Conservation (phyloP, 2,888 invertebrate species). For the Sminthurinus aureus region DNA sequence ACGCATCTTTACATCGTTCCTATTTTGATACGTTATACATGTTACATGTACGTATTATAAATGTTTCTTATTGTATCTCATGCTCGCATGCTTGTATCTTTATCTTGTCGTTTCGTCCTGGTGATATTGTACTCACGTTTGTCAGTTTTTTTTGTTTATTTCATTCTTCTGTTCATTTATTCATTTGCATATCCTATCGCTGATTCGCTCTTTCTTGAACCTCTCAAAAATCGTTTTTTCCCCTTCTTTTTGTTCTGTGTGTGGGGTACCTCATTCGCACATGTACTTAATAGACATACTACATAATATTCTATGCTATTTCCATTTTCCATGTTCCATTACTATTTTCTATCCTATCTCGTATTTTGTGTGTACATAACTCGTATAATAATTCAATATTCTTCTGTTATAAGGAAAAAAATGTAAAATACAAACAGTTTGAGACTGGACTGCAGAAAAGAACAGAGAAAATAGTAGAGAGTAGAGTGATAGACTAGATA, state of each 20-base stretch:
- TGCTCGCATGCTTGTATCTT: neutral
- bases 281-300: neutral
- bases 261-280: neutral
- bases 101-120: neutral
- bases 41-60: no score
- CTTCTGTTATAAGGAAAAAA: no score
- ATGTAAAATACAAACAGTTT: no score
- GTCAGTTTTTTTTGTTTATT: neutral
- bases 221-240: neutral
- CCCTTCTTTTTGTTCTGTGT: neutral
- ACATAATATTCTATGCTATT: neutral
- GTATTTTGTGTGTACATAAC: no score
- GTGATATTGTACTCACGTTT: neutral
- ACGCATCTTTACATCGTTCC: no score
- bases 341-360: no score
- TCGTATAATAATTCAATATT: no score
- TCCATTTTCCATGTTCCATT: no score
- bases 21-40: no score
- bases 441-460: no score
- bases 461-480: no score
- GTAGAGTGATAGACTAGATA: neutral
- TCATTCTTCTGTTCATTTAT: neutral
- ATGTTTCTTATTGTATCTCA: no score
- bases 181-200: neutral
- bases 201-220: neutral